phyloP scores from a whole-genome alignment of 2,888 invertebrate genomes.

The Anticlea derivata region DNA sequence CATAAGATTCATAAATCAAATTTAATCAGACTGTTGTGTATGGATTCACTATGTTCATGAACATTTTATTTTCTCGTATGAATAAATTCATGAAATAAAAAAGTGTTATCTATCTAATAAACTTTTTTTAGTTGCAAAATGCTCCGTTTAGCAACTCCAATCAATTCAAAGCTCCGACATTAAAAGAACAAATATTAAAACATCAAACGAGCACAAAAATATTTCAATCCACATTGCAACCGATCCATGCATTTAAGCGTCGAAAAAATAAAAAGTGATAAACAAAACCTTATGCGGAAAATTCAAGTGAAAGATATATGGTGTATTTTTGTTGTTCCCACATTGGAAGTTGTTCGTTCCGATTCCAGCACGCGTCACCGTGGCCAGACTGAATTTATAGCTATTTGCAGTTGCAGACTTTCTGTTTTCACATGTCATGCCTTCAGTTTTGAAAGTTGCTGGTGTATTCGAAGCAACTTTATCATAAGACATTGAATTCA shows the following conservation, averaged over 20 bases:
- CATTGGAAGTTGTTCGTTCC: conserved; percentile 60
- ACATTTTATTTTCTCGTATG: conserved; percentile 13
- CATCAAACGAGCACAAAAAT: conserved; percentile 18
- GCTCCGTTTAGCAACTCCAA: conserved; percentile 9
- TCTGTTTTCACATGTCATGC: conserved; percentile 71
- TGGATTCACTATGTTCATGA: conserved; percentile 7
- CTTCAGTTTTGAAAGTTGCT: conserved; percentile 55
- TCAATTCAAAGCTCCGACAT: conserved; percentile 14
- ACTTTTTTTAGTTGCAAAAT: conserved; percentile 10
- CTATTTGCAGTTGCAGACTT: conserved; percentile 69
- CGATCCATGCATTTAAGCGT: conserved; percentile 32
- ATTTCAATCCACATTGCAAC: conserved; percentile 30
- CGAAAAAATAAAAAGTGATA: conserved; percentile 43
- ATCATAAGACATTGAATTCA: conserved; percentile 30
- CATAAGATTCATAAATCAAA: conserved; percentile 8
- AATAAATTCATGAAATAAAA: conserved; percentile 4
- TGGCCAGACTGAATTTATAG: conserved; percentile 73
- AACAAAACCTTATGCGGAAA: conserved; percentile 54
- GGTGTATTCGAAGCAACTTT: conserved; percentile 31
- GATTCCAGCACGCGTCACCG: conserved; percentile 74
- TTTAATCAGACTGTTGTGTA: conserved; percentile 4
- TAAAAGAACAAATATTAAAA: conserved; percentile 9
- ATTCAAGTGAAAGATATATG: conserved; percentile 73
- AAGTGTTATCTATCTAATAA: background rate
- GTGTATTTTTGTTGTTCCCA: conserved; percentile 74